Percentiles rank a stretch among this genome's conserved stretches.
Evolutionary conservation across 1,140 invertebrate species (phyloP).

Genomic region (Diprion similis): DNA sequence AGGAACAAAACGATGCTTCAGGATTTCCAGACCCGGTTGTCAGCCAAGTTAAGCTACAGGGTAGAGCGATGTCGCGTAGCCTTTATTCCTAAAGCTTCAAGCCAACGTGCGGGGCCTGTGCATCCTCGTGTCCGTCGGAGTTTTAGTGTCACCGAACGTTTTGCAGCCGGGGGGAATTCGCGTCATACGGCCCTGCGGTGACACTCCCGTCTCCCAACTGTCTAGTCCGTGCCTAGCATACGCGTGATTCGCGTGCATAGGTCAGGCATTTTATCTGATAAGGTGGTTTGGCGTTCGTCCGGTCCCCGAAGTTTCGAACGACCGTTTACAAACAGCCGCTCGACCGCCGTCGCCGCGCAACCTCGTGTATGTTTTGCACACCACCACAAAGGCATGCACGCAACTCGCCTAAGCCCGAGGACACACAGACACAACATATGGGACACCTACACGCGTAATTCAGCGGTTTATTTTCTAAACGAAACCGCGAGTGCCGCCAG

Average conservation of each 20-base stretch:
- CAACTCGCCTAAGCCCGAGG: too few relatives aligned
- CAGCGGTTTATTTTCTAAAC: background rate
- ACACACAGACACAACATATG: too few relatives aligned
- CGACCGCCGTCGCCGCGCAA: background rate
- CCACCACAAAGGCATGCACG: background rate
- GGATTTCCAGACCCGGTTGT: too few relatives aligned
- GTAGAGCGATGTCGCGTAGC: too few relatives aligned
- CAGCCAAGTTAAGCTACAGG: too few relatives aligned
- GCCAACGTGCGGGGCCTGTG: too few relatives aligned
- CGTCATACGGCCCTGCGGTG: background rate
- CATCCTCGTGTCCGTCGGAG: too few relatives aligned
- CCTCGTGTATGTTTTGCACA: background rate
- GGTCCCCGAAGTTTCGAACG: background rate
- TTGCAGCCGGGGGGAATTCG: too few relatives aligned
- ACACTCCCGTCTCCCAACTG: background rate
- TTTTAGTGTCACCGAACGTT: too few relatives aligned
- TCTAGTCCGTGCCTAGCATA: background rate
- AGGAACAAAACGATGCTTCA: too few relatives aligned
- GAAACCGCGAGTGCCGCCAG: background rate
- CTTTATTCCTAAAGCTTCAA: too few relatives aligned
- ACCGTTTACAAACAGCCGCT: background rate
- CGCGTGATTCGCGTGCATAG: conserved; percentile 1
- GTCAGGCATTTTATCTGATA: conserved; percentile 7
- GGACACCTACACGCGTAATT: too few relatives aligned
- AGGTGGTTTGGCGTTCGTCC: background rate